Evolutionary conservation across 2,888 invertebrate genomes (phyloP), one percentile per base, ranked within the genome.

Genomic region (Drosophila macrothrix): DNA sequence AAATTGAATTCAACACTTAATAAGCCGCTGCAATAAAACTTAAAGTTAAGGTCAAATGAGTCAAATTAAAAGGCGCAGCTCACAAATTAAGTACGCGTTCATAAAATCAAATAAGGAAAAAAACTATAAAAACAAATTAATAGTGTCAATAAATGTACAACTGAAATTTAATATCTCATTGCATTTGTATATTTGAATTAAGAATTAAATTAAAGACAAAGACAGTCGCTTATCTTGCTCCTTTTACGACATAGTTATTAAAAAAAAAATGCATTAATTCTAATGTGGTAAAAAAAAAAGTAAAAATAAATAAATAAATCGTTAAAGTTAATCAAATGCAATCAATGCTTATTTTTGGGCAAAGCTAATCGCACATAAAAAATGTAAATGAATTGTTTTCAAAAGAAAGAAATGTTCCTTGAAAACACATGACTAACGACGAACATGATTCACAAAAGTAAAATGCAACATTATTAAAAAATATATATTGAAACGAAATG

Each of bases 11-110:
- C 16, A 49, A 35, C n/a, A 55, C 35, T 29, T 6, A 46, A 52
- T 12, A 56, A 43, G 31, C 19, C 60, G 25, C 29, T 29, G 16
- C 28, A 22, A 43, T 43, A 33, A 43, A 46, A 22, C 9, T 25
- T 39, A 25, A 39, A 31, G 22, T 31, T 49, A 50, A 25, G 6
- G 37, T 16, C 58, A 37, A 68, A 22, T 43, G 37, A 5, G 49
- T 62, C 59, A 14, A 75, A 59, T 67, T 49, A 52, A 60, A 67
- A 60, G 59, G 59, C 55, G 39, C 55, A 66, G 58, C 61, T 22
- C 61, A 53, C 52, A 65, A 71, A 46, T 28, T 56, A 19, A 29
- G 33, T n/a, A 65, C 39, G 46, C 56, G 37, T 39, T 9, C 43
- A 35, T 39, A 50, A 46, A 50, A 31, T 2, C 9, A 50, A 22